Conservation (phyloP, 2,797 vertebrate genomes). For the Furcifer pardalis region DNA sequence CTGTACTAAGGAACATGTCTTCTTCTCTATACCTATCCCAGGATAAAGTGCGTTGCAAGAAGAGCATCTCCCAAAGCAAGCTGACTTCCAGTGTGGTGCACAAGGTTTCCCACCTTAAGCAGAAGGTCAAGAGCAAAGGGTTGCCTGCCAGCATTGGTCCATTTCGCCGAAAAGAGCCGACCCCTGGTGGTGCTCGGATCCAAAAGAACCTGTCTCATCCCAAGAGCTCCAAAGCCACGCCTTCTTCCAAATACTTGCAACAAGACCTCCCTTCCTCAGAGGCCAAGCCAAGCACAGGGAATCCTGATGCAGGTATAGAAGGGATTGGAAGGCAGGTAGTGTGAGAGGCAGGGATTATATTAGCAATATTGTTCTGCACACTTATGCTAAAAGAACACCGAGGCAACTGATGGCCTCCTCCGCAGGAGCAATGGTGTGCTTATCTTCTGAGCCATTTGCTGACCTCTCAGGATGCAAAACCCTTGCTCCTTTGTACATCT, state of each 20-base stretch:
- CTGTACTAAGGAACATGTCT: not conserved
- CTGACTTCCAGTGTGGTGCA: slow-evolving; percentile 80
- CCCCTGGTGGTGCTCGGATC: slow-evolving; percentile 64
- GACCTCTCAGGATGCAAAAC: not conserved
- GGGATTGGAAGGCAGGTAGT: not conserved
- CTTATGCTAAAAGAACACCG: not conserved
- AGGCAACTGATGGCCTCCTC: not conserved
- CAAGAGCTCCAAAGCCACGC: slow-evolving; percentile 67
- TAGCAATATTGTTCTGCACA: not conserved
- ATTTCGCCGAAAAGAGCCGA: slow-evolving; percentile 79
- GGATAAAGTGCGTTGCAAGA: slow-evolving; percentile 84
- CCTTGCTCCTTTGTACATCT: not conserved
- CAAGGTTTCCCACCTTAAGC: slow-evolving; percentile 86
- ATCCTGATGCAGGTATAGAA: slow-evolving; percentile 45
- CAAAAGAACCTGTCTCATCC: slow-evolving; percentile 79
- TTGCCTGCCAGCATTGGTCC: slow-evolving; percentile 73
- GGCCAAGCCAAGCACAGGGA: slow-evolving; percentile 1
- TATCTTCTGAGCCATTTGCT: not conserved
- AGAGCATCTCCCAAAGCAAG: slow-evolving; percentile 75
- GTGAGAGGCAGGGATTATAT: not conserved
- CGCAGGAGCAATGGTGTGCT: not conserved
- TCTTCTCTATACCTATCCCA: slow-evolving; percentile 47
- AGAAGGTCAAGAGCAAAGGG: slow-evolving; percentile 84
- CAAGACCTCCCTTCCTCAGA: slow-evolving; percentile 69
- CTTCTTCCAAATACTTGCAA: slow-evolving; percentile 70